Evolutionary conservation across 2,113 vertebrate genomes (phyloP), one percentile per base, ranked within the genome.

Genomic region (Trichomycterus rosablanca): DNA sequence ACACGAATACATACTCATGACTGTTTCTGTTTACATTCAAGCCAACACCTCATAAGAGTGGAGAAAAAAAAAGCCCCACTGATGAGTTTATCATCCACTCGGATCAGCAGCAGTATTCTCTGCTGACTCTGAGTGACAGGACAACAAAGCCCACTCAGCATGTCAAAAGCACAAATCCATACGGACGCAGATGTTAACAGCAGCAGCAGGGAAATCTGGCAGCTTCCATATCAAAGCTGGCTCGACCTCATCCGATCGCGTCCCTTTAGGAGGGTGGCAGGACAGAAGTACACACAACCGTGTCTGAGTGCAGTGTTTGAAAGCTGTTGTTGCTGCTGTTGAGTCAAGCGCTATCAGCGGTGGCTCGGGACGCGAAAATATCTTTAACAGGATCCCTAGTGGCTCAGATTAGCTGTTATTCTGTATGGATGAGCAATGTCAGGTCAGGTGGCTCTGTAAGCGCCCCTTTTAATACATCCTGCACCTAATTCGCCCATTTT

Each of bases 41-140:
- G 59, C 23, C 59, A 39, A 61, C 59, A 23, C 37, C 34, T 19
- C n/a, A 55, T 55, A 55, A 63, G 79, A 75, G 72, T 80, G 76
- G 83, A 78, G 81, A 52, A 46, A 53, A 70, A 26, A 63, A 42
- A 73, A 63, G 49, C 52, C 32, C 45, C 72, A 82, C 76, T 87
- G 87, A 86, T 81, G 87, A 87, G 83, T 89, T 88, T 89, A 88
- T 89, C 84, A 86, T 83, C 82, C 83, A 80, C 71, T 86, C 81
- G 81, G 82, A 88, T 86, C 80, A 57, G 78, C 78, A 56, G 83
- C 44, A 68, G 37, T 70, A 72, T 73, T 79, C 72, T 75, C 66
- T 39, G 48, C 37, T 86, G 81, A 85, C 76, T 80, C 81, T 79
- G 86, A 82, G 76, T 81, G 86, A 87, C 82, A 85, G 77, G 76